These are phyloP conservation scores for Eupithecia subfuscata DNA, from an alignment of 2,888 invertebrate genomes.

Conservation along the genomic window DNA sequence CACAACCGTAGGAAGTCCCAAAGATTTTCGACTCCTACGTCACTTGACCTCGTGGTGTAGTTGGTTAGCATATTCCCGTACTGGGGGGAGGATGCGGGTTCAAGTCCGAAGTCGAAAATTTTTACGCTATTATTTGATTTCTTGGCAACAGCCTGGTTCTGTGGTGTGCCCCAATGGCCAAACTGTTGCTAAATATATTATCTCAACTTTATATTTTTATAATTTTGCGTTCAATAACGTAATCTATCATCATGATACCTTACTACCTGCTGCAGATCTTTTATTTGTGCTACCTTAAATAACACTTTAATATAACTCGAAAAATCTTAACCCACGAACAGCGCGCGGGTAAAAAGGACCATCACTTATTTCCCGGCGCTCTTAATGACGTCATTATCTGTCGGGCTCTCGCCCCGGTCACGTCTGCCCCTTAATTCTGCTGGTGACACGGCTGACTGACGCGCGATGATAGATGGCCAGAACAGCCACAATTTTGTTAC, in stretches of 20 bases:
- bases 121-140: too few relatives aligned
- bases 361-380: slow-evolving; percentile 69
- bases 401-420: slow-evolving; percentile 61
- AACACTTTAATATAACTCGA: slow-evolving; percentile 15
- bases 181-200: background rate
- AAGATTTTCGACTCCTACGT: too few relatives aligned
- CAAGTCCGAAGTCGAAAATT: too few relatives aligned
- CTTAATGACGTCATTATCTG: slow-evolving; percentile 80
- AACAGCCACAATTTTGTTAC: slow-evolving; percentile 37
- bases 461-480: slow-evolving; percentile 65
- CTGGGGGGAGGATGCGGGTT: too few relatives aligned
- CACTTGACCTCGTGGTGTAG: too few relatives aligned
- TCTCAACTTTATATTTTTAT: background rate
- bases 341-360: slow-evolving; percentile 63
- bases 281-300: background rate
- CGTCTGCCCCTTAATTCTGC: slow-evolving; percentile 67
- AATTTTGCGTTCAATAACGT: background rate
- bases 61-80: too few relatives aligned
- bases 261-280: too few relatives aligned
- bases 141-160: background rate
- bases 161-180: background rate
- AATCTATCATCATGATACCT: background rate
- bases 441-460: slow-evolving; percentile 59
- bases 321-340: slow-evolving; percentile 60
- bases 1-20: too few relatives aligned